phyloP scores from a whole-genome alignment of 2,888 invertebrate species.

The Thecophora atra region DNA sequence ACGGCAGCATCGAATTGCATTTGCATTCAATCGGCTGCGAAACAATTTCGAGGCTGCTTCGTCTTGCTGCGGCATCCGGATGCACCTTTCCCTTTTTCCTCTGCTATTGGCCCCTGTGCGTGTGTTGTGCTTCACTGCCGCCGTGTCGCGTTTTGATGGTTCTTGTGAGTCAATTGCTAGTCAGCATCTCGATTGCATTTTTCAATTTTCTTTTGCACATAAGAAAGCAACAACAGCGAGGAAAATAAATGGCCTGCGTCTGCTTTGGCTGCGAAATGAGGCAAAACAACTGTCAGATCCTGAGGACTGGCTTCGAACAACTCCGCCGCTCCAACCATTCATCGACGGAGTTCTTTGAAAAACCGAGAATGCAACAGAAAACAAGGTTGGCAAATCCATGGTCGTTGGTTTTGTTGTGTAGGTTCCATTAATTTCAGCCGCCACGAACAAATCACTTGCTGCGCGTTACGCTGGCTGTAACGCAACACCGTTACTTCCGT shows the following conservation, averaged over 20 bases:
- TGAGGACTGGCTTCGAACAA: neutral
- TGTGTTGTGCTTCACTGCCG: no score
- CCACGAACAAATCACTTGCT: slow-evolving; percentile 5
- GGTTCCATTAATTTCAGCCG: neutral
- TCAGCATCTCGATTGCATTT: slow-evolving; percentile 24
- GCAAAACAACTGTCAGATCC: neutral
- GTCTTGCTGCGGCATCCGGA: neutral
- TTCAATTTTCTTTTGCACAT: slow-evolving; percentile 27
- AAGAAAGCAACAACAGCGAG: neutral
- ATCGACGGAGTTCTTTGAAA: neutral
- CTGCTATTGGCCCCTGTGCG: no score
- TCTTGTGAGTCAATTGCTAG: slow-evolving; percentile 29
- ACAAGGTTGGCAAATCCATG: neutral
- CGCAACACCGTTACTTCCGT: neutral
- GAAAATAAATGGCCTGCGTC: neutral
- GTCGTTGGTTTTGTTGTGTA: neutral
- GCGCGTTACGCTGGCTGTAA: neutral
- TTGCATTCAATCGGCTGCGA: neutral
- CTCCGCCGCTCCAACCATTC: neutral
- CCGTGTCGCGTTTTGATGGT: neutral
- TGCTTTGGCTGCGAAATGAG: slow-evolving; percentile 1
- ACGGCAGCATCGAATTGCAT: neutral
- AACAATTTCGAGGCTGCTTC: neutral
- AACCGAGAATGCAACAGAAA: neutral
- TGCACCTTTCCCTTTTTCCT: neutral